phyloP scores from a whole-genome alignment of 2,797 vertebrate species.

The Emydoidea blandingii region DNA sequence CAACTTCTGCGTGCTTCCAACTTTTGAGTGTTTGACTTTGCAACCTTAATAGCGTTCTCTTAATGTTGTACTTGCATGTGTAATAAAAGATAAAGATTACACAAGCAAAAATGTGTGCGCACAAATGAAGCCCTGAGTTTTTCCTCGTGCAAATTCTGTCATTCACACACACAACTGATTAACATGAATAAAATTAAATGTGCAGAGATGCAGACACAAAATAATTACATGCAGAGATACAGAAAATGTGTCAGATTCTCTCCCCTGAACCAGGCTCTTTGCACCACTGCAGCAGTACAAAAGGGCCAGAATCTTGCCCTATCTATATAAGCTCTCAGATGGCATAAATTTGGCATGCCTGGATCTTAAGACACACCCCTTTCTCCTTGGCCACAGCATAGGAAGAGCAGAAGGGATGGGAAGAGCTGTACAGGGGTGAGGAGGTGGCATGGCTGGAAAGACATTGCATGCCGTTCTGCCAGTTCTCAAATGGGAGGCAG shows the following conservation, averaged over 20 bases:
- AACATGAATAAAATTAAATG: not conserved
- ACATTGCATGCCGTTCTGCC: not conserved
- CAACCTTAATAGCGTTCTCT: not conserved
- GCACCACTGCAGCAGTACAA: accelerated
- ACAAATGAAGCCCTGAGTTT: not conserved
- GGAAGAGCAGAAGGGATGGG: not conserved
- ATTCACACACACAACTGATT: not conserved
- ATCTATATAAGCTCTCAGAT: accelerated
- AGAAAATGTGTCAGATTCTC: not conserved
- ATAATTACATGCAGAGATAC: accelerated
- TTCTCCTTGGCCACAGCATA: not conserved
- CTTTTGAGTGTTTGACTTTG: no score
- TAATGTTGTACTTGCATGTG: not conserved
- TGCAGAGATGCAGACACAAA: not conserved
- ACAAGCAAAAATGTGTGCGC: not conserved
- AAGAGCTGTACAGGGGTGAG: not conserved
- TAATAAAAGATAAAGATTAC: not conserved
- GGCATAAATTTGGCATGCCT: not conserved
- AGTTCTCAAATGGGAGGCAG: not conserved
- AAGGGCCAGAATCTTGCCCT: not conserved
- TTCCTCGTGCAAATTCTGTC: not conserved
- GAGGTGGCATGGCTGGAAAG: not conserved
- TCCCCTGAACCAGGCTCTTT: accelerated
- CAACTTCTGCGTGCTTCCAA: no score
- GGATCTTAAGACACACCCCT: not conserved